A percentile compares a stretch with the other conserved stretches of the same genome.
Evolutionary conservation across 2,888 invertebrate species (phyloP).

Genomic region (Tromatobia lineatoria): DNA sequence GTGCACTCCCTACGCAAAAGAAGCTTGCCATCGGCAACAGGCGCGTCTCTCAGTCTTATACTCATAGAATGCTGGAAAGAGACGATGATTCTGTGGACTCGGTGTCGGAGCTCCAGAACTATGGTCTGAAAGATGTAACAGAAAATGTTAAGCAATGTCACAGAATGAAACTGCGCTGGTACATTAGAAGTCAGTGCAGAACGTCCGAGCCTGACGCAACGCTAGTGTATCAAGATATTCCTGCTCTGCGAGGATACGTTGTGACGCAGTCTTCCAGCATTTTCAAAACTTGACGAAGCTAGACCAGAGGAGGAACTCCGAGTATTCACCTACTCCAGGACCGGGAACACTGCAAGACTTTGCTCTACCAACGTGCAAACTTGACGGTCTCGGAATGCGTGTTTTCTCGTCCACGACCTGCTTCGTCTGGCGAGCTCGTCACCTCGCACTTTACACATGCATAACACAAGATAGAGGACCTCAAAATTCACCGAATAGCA

Average conservation of each 20-base stretch:
- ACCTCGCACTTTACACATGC: not conserved
- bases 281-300: slow-evolving; percentile 20
- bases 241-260: slow-evolving; percentile 17
- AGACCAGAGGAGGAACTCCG: slow-evolving; percentile 23
- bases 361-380: slow-evolving; percentile 54
- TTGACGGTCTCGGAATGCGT: slow-evolving; percentile 17
- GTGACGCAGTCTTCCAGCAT: not conserved
- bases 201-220: not conserved
- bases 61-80: slow-evolving; percentile 71
- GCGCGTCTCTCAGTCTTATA: slow-evolving; percentile 67
- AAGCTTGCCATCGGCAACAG: slow-evolving; percentile 52
- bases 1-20: slow-evolving; percentile 37
- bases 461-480: not conserved
- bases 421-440: not conserved
- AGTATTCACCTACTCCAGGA: not conserved
- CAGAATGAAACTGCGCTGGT: not conserved
- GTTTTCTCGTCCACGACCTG: not conserved
- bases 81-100: not conserved
- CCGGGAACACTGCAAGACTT: slow-evolving; percentile 14
- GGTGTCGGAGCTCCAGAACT: slow-evolving; percentile 10
- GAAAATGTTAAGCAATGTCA: slow-evolving; percentile 27
- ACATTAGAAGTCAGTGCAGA: not conserved
- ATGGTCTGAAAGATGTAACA: slow-evolving; percentile 4
- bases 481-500: not conserved
- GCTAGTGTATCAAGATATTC: slow-evolving; percentile 14